A percentile compares a stretch with the other conserved stretches of the same genome.
phyloP scores from a whole-genome alignment of 2,888 invertebrate genomes.

The Argyresthia goedartella region DNA sequence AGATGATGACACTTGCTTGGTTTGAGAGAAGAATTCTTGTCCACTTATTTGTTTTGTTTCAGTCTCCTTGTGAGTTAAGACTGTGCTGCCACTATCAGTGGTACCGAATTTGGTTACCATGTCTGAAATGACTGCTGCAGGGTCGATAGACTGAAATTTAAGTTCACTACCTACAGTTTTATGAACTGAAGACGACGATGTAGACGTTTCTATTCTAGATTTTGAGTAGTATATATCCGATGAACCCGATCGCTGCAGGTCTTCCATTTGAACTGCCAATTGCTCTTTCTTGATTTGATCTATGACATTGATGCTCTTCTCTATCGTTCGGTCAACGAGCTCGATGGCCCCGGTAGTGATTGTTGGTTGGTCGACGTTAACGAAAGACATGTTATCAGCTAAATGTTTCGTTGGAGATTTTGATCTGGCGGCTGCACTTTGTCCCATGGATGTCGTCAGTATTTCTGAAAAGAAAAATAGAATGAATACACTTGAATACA shows the following conservation, averaged over 20 bases:
- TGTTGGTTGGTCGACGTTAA: constrained; percentile 65
- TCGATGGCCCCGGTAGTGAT: constrained; percentile 67
- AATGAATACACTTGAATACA: neutral
- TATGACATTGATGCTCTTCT: constrained; percentile 52
- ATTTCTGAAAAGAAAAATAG: constrained; percentile 45
- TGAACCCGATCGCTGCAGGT: constrained; percentile 40
- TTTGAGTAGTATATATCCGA: constrained; percentile 52
- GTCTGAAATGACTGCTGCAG: constrained; percentile 48
- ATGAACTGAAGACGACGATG: constrained; percentile 55
- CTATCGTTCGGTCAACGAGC: constrained; percentile 61
- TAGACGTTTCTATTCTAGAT: constrained; percentile 52
- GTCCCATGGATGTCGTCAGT: constrained; percentile 42
- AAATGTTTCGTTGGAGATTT: constrained; percentile 62
- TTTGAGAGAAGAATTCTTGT: constrained; percentile 59
- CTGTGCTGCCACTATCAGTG: constrained; percentile 42
- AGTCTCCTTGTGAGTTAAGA: constrained; percentile 65
- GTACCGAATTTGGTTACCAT: constrained; percentile 53
- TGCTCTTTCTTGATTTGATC: constrained; percentile 58
- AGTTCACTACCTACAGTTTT: constrained; percentile 48
- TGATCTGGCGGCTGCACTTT: constrained; percentile 48
- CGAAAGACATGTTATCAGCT: constrained; percentile 55
- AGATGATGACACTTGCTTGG: constrained; percentile 60
- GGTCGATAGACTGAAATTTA: constrained; percentile 52
- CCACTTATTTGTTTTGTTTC: constrained; percentile 62
- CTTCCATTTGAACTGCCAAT: constrained; percentile 54